Base-by-base conservation (phyloP, 2,797 vertebrate species). In the Micrastur ruficollis region DNA sequence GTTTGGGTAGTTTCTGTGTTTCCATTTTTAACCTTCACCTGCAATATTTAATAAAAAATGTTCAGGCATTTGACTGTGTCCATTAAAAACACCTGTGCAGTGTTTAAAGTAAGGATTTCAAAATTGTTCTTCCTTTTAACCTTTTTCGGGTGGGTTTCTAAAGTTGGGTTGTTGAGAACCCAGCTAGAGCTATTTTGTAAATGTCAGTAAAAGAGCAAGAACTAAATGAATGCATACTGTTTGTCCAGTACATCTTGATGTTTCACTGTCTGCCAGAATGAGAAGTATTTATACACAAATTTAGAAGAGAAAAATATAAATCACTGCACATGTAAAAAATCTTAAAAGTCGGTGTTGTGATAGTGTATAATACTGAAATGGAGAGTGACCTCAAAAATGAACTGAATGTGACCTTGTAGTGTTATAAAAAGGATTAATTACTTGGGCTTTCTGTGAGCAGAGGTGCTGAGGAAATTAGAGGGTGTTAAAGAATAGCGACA, bases 321-420 rank as follows among this genome's bases (percentile, higher is more conserved):
- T 53, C 40, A 61, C 32, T 68, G 32, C 46, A 21, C 8, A 0
- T 36, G 34, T 46, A 59, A 78, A 81, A 65, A 75, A 55, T 67
- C 13, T 47, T 50, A 79, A 86, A 18, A 9, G 13, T 7, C 8
- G 9, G 36, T 36, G 44, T 65, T 15, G 8, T 44, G 59, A 11
- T 42, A 40, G 26, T 20, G 32, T 49, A 7, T 53, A 44, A 70
- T 44, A 42, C 59, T 73, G 72, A 80, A 82, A 66, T n/a, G 62
- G 66, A 38, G 52, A 40, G 26, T 29, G 15, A 6, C 26, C 32
- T 72, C 61, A 50, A 36, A 61, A 36, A 5, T 18, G 17, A 66
- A 40, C n/a, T 0, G 0, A 47, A 40, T 1, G 1, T 53, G 44
- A 72, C 8, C 25, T 55, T 78, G 14, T 22, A 38, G 14, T 32